Percentiles rank a stretch among this genome's conserved stretches.
phyloP scores from a whole-genome alignment of 1,140 invertebrate genomes.

The Platyura marginata region DNA sequence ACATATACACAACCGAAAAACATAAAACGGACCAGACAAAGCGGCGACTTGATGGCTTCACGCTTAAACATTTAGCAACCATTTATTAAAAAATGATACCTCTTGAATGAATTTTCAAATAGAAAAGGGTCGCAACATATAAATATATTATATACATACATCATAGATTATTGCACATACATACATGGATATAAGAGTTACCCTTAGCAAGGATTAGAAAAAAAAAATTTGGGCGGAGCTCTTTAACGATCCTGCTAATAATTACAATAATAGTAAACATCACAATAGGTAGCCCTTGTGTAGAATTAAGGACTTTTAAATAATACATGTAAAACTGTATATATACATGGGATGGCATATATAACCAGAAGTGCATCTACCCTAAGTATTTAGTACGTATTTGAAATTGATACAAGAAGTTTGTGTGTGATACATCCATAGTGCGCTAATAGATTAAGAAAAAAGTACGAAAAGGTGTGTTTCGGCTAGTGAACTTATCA shows the following conservation, averaged over 20 bases:
- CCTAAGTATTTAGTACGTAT: neutral
- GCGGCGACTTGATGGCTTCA: neutral
- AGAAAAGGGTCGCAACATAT: too few species aligned
- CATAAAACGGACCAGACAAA: neutral
- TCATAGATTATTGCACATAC: too few species aligned
- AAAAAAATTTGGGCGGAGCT: constrained; percentile 1
- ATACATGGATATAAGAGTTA: too few species aligned
- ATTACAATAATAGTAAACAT: constrained; percentile 1
- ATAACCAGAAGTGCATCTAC: too few species aligned
- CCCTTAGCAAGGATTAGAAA: too few species aligned
- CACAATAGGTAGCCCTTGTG: neutral
- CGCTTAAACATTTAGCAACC: neutral
- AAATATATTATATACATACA: too few species aligned
- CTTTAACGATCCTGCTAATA: neutral
- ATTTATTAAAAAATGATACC: neutral
- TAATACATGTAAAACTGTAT: neutral
- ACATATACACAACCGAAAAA: too few species aligned
- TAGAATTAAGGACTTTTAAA: neutral
- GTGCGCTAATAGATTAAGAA: too few species aligned
- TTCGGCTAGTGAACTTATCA: too few species aligned
- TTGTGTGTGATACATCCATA: too few species aligned
- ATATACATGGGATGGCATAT: neutral
- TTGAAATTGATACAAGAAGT: neutral
- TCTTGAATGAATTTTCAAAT: too few species aligned
- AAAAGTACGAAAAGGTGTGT: too few species aligned